Conservation (phyloP, 2,113 vertebrate genomes). For the Chloropsis hardwickii region DNA sequence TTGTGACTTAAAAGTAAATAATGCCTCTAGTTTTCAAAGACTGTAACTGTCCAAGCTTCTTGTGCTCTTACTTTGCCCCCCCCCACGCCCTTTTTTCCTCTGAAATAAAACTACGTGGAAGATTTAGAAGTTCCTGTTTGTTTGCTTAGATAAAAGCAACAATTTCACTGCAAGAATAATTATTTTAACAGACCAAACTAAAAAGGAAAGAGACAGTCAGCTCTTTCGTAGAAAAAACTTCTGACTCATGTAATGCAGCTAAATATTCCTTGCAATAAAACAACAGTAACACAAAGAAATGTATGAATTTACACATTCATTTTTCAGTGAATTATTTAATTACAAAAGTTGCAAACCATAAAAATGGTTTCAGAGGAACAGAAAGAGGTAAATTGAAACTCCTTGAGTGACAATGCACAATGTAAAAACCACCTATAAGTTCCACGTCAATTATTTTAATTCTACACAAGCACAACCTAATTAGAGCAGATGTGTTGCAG, state of each 20-base stretch:
- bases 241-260: background rate
- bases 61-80: background rate
- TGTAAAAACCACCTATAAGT: background rate
- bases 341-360: background rate
- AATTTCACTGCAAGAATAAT: background rate
- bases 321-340: background rate
- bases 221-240: background rate
- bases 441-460: background rate
- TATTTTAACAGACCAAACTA: background rate
- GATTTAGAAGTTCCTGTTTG: background rate
- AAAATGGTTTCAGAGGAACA: background rate
- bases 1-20: background rate
- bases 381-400: background rate
- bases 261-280: background rate
- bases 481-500: background rate
- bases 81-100: too few species aligned
- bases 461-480: background rate
- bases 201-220: background rate
- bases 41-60: background rate
- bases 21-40: background rate
- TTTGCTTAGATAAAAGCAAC: background rate
- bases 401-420: background rate
- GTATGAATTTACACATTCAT: background rate
- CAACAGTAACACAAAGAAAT: background rate
- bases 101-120: background rate